Evolutionary conservation across 2,113 vertebrate genomes (phyloP).

Genomic region (Cololabis saira): DNA sequence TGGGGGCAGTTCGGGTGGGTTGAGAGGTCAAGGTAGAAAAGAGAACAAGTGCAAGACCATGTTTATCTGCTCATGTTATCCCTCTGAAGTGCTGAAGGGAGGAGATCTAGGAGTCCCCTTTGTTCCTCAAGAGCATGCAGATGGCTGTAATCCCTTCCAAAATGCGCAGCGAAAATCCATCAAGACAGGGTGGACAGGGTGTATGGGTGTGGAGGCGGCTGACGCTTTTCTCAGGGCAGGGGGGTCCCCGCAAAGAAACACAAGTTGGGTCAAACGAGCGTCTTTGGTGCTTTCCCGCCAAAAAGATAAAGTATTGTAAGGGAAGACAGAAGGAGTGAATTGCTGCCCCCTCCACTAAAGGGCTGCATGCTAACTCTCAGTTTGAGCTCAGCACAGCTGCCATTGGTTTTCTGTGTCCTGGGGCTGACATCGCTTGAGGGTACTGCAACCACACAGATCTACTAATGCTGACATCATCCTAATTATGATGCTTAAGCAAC

Average conservation of each 20-base stretch:
- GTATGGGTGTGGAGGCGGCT: conserved; percentile 63
- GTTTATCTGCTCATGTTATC: conserved; percentile 76
- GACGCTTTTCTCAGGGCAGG: conserved; percentile 50
- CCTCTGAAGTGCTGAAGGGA: conserved; percentile 71
- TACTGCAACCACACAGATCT: conserved; percentile 40
- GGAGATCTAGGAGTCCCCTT: conserved; percentile 72
- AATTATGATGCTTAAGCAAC: conserved; percentile 32
- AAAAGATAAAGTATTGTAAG: conserved; percentile 66
- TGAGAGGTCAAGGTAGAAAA: conserved; percentile 65
- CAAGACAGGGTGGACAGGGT: conserved; percentile 73
- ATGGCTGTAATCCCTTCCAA: conserved; percentile 84
- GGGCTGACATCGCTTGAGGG: conserved; percentile 36
- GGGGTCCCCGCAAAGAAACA: conserved; percentile 52
- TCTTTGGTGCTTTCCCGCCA: conserved; percentile 77
- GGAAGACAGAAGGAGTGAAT: conserved; percentile 60
- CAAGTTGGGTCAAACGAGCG: conserved; percentile 61
- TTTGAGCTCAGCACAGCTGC: conserved; percentile 68
- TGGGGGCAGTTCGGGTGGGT: conserved; percentile 59
- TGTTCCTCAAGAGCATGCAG: conserved; percentile 85
- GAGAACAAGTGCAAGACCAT: conserved; percentile 61
- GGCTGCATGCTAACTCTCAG: conserved; percentile 24
- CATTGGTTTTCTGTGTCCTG: conserved; percentile 31
- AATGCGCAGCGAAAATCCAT: conserved; percentile 81
- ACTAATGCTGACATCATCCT: conserved; percentile 46
- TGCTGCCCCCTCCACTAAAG: conserved; percentile 38